Evolutionary conservation across 2,113 vertebrate genomes (phyloP).

Genomic region (Colistium nudipinnis): DNA sequence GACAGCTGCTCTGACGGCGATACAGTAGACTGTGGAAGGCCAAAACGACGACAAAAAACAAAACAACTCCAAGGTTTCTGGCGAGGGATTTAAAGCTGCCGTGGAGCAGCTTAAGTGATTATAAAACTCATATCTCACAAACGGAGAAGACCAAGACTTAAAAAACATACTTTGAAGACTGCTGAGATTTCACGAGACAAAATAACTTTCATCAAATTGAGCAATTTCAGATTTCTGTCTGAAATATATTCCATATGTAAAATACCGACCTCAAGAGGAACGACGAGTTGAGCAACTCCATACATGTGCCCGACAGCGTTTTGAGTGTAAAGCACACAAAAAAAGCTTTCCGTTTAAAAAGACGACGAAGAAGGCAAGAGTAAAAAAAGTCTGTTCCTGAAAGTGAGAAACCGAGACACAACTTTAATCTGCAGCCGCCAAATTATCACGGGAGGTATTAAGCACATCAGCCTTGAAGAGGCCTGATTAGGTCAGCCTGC

Average conservation of each 20-base stretch:
- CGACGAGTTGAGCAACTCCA: too few relatives aligned
- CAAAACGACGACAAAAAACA: too few relatives aligned
- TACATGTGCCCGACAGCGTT: too few relatives aligned
- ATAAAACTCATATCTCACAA: constrained; percentile 6
- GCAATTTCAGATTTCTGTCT: too few relatives aligned
- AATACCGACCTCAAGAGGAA: too few relatives aligned
- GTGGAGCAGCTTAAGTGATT: constrained; percentile 27
- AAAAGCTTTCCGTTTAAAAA: constrained; percentile 1
- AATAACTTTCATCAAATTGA: too few relatives aligned
- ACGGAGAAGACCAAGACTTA: neutral
- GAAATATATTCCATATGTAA: too few relatives aligned
- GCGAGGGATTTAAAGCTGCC: constrained; percentile 10
- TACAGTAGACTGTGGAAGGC: constrained; percentile 1
- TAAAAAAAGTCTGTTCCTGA: neutral
- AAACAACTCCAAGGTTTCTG: constrained; percentile 9
- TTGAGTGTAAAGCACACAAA: too few relatives aligned
- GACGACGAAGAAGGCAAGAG: neutral
- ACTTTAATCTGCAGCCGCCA: neutral
- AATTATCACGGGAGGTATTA: neutral
- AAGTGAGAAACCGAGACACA: too few relatives aligned
- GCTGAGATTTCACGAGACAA: neutral
- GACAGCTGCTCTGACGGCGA: constrained; percentile 2
- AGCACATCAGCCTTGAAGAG: neutral
- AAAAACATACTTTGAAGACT: neutral
- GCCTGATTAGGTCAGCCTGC: too few relatives aligned